Conservation (phyloP, 2,113 vertebrate genomes). For the Gorilla gorilla region DNA sequence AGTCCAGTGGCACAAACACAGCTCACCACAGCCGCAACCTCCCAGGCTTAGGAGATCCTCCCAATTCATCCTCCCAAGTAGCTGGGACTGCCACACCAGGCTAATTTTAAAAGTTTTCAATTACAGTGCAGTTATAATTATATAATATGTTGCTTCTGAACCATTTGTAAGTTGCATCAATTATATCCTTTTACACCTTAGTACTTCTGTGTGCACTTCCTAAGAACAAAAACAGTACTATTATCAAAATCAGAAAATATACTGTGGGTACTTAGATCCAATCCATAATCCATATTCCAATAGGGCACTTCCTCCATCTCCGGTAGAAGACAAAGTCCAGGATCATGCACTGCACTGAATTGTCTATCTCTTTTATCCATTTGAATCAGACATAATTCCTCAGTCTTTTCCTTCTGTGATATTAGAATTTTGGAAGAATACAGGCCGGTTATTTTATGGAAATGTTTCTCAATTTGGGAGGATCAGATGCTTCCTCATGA, state of each 20-base stretch:
- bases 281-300: neutral
- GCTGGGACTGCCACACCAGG: too few species aligned
- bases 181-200: neutral
- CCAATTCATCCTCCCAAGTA: too few species aligned
- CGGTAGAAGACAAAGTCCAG: neutral
- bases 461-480: neutral
- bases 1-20: too few species aligned
- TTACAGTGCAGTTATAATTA: neutral
- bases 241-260: conserved; percentile 1
- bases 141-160: neutral
- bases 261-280: neutral
- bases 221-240: neutral
- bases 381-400: neutral
- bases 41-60: too few species aligned
- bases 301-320: neutral
- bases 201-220: neutral
- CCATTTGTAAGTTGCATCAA: neutral
- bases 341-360: neutral
- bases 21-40: too few species aligned
- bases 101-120: neutral
- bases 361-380: neutral
- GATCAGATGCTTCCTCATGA: neutral
- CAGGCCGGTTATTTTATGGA: neutral
- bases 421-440: neutral
- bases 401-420: neutral